phyloP scores from a whole-genome alignment of 2,113 vertebrate species.

The Girardinichthys multiradiatus region DNA sequence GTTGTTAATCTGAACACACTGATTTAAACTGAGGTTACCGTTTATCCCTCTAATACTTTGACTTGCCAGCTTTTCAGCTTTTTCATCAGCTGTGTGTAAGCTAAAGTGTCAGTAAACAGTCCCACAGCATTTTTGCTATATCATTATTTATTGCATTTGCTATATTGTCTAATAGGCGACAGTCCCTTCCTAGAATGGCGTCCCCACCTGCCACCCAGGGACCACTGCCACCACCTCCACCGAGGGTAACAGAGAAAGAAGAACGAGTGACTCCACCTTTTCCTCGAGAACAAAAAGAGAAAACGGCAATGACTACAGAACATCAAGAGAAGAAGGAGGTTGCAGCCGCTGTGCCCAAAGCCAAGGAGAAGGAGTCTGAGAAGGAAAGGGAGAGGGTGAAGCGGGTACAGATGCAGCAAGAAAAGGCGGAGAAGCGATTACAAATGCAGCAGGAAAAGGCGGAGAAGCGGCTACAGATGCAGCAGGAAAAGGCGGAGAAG shows the following conservation, averaged over 20 bases:
- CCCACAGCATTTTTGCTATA: background rate
- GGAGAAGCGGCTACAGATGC: slow-evolving; percentile 25
- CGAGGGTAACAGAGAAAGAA: slow-evolving; percentile 65
- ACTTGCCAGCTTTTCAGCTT: no score
- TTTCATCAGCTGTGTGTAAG: no score
- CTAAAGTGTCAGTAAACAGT: no score
- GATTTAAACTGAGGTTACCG: no score
- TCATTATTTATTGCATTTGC: background rate
- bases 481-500: slow-evolving; percentile 31
- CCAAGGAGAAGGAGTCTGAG: slow-evolving; percentile 61
- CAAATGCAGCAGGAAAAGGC: slow-evolving; percentile 33
- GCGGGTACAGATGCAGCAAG: slow-evolving; percentile 15
- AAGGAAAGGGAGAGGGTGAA: slow-evolving; percentile 62
- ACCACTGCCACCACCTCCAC: slow-evolving; percentile 11
- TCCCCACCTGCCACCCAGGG: slow-evolving; percentile 69
- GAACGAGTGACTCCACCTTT: slow-evolving; percentile 65
- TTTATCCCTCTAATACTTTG: no score
- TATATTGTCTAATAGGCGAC: slow-evolving; percentile 65
- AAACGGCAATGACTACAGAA: slow-evolving; percentile 53
- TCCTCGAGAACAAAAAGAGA: slow-evolving; percentile 72
- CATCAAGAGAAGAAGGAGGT: slow-evolving; percentile 66
- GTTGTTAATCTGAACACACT: no score
- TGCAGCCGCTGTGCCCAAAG: slow-evolving; percentile 51
- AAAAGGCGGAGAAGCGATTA: slow-evolving; percentile 71
- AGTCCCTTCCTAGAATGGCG: slow-evolving; percentile 72